Conservation (phyloP, 2,113 vertebrate genomes). For the Hydropotes inermis region DNA sequence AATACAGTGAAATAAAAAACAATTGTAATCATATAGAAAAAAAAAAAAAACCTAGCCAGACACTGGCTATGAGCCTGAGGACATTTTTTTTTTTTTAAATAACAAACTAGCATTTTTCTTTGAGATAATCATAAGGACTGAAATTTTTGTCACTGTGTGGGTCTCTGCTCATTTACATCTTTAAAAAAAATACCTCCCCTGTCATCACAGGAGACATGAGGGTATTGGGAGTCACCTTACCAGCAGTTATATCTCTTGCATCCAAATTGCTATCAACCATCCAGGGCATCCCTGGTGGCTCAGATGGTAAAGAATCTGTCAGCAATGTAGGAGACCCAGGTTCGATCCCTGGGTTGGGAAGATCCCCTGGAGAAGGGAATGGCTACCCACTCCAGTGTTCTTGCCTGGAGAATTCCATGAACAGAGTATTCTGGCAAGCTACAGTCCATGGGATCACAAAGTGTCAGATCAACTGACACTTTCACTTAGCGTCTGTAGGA, state of each 20-base stretch:
- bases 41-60: neutral
- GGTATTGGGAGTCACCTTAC: neutral
- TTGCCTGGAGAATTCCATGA: neutral
- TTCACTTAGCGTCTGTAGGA: neutral
- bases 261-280: too few species aligned
- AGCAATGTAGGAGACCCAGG: neutral
- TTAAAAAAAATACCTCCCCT: neutral
- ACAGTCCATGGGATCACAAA: neutral
- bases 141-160: neutral
- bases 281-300: neutral
- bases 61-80: conserved; percentile 11
- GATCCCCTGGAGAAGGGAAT: neutral
- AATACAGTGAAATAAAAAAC: conserved; percentile 36
- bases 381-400: neutral
- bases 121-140: neutral
- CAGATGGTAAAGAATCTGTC: neutral
- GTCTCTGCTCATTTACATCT: neutral
- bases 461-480: neutral
- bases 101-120: conserved; percentile 40
- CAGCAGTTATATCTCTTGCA: neutral
- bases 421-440: neutral
- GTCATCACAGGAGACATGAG: neutral
- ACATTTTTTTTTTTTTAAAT: neutral
- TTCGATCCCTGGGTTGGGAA: neutral
- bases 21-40: neutral